Base-by-base conservation (phyloP, 35 echinoderm and acorn worm genomes). In the Eucidaris tribuloides region DNA sequence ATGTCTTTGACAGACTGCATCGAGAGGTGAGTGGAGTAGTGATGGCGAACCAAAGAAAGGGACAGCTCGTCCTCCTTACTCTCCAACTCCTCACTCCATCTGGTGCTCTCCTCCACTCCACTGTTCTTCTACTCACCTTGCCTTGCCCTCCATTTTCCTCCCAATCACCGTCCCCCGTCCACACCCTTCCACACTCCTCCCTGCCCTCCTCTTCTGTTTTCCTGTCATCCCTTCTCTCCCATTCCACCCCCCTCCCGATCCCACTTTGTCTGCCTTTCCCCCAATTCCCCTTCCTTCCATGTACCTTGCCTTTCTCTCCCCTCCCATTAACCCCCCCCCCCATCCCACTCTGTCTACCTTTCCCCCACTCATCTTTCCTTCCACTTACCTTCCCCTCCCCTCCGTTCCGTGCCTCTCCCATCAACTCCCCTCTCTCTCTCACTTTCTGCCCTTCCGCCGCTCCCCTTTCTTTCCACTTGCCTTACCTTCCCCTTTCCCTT, bases 1-100 rank as follows among this genome's bases (percentile, higher is more conserved):
- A 97, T 49, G 37, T 90, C 22, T 97, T 92, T 66, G 94, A 97
- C 40, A 76, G 89, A 55, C 68, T 89, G 0, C 54, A 89, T 18
- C 87, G 58, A 68, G 84, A 92, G 88, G 94, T 89, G 22, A 37
- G 74, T 45, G 17, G 3, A 62, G 19, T 36, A 46, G 42, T 19
- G 42, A 44, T 7, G 9, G 18, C 64, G 1, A n/a, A 25, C n/a
- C n/a, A 17, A 20, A 30, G 17, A 32, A 15, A 17, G 15, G 1
- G 15, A 17, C n/a, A 0, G 30, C n/a, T 17, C 1, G 0, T 17
- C 14, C 15, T 14, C 15, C 15, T 68, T 68, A 2, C 14, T n/a
- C 34, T 31, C 18, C 15, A 68, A 22, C 50, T 55, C 13, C 13
- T 22, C 22, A 22, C 22, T 13, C 50, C 13, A 22, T 22, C 13